Conservation (phyloP, 2,888 invertebrate genomes). For the Tupiocoris notatus region DNA sequence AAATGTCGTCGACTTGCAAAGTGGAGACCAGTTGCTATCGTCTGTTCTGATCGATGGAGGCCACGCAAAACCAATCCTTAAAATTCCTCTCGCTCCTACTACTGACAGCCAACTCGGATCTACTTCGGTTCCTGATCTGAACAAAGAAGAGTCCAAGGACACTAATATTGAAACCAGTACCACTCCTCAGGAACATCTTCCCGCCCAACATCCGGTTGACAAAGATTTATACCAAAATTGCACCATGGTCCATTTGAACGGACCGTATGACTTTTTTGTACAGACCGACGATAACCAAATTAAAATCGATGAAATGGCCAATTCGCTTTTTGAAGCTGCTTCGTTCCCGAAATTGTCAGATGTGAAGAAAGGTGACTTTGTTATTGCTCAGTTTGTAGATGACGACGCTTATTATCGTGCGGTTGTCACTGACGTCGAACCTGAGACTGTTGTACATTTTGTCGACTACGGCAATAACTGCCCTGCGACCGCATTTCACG, state of each 20-base stretch:
- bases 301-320: slow-evolving; percentile 53
- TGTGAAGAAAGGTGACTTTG: slow-evolving; percentile 27
- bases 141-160: background rate
- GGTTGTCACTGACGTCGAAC: slow-evolving; percentile 26
- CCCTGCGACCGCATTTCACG: slow-evolving; percentile 45
- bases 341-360: background rate
- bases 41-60: slow-evolving; percentile 34
- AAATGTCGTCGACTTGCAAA: slow-evolving; percentile 43
- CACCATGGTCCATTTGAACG: slow-evolving; percentile 61
- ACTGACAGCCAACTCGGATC: background rate
- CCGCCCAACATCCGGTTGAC: background rate
- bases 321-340: slow-evolving; percentile 50
- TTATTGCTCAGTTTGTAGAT: slow-evolving; percentile 43
- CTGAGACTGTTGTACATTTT: slow-evolving; percentile 51
- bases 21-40: slow-evolving; percentile 28
- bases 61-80: slow-evolving; percentile 17
- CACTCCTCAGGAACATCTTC: background rate
- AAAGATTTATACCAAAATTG: slow-evolving; percentile 27
- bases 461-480: slow-evolving; percentile 51
- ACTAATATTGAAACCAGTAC: background rate
- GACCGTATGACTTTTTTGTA: slow-evolving; percentile 71
- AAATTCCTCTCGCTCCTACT: background rate
- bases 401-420: slow-evolving; percentile 50
- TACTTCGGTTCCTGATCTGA: background rate
- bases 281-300: slow-evolving; percentile 66